These are phyloP conservation scores for Oconnorella tubifera DNA, from an alignment of 2,888 invertebrate species.

Conservation along the genomic window DNA sequence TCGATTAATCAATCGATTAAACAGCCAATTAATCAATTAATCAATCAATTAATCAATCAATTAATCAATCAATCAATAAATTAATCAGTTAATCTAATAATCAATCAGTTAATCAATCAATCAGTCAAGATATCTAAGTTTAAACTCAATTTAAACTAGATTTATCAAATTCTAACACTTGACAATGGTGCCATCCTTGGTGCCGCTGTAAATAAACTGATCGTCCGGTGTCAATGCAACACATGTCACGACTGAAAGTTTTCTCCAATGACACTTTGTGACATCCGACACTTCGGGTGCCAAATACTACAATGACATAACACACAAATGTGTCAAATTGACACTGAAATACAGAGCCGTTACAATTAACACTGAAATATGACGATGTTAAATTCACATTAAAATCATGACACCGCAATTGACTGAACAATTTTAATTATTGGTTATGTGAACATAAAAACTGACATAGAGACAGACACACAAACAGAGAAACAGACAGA, in stretches of 20 bases:
- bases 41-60: neutral
- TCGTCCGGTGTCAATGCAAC: slow-evolving; percentile 73
- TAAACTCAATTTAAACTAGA: slow-evolving; percentile 7
- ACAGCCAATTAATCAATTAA: neutral
- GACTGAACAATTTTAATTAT: too few relatives aligned
- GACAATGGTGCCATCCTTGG: slow-evolving; percentile 80
- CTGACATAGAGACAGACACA: neutral
- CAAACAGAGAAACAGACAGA: too few relatives aligned
- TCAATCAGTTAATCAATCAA: neutral
- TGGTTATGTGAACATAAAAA: neutral
- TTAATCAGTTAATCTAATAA: neutral
- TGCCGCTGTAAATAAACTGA: slow-evolving; percentile 72
- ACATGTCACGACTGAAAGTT: slow-evolving; percentile 70
- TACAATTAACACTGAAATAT: too few relatives aligned
- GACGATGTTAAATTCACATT: too few relatives aligned
- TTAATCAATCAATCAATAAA: neutral
- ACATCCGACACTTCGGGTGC: slow-evolving; percentile 41
- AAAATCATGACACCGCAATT: too few relatives aligned
- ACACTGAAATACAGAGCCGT: too few relatives aligned
- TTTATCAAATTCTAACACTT: slow-evolving; percentile 66
- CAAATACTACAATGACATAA: slow-evolving; percentile 33
- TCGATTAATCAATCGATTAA: neutral
- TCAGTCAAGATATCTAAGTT: neutral
- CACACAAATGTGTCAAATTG: neutral
- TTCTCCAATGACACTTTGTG: slow-evolving; percentile 69